Evolutionary conservation across 2,888 invertebrate genomes (phyloP).

Genomic region (Chrysolina oricalcia): DNA sequence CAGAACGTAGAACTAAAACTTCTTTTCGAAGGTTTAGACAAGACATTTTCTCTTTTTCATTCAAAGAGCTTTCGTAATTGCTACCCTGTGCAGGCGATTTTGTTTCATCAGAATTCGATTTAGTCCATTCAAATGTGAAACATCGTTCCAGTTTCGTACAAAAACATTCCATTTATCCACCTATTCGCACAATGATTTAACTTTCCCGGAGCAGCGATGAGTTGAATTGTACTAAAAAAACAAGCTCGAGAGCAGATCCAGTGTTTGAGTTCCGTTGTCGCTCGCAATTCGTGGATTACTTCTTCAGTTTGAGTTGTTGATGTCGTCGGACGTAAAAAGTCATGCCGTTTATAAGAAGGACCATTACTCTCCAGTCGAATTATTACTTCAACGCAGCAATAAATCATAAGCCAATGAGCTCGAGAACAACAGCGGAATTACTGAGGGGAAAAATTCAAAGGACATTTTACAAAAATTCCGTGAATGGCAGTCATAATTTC

Average conservation of each 20-base stretch:
- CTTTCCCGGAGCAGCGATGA: neutral
- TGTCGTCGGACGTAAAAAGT: constrained; percentile 52
- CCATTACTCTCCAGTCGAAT: constrained; percentile 51
- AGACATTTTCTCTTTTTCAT: too few species aligned
- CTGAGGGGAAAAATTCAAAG: neutral
- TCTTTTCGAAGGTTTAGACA: too few species aligned
- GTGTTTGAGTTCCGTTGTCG: constrained; percentile 18
- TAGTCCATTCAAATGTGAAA: constrained; percentile 9
- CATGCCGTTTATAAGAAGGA: constrained; percentile 49
- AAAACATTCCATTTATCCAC: neutral
- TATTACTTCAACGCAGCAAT: constrained; percentile 56
- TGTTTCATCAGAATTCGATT: neutral
- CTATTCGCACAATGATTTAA: neutral
- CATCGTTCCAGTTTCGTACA: neutral
- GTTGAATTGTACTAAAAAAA: constrained; percentile 12
- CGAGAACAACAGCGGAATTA: constrained; percentile 32
- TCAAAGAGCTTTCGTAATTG: too few species aligned
- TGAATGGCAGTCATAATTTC: neutral
- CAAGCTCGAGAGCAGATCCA: constrained; percentile 9
- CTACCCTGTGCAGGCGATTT: neutral
- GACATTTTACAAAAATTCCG: neutral
- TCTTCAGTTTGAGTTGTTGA: constrained; percentile 59
- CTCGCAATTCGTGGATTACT: constrained; percentile 38
- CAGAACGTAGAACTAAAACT: too few species aligned
- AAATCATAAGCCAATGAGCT: constrained; percentile 54